A percentile compares a stretch with the other conserved stretches of the same genome.
Evolutionary conservation across 2,888 invertebrate genomes (phyloP).

Genomic region (Anorthoa munda): DNA sequence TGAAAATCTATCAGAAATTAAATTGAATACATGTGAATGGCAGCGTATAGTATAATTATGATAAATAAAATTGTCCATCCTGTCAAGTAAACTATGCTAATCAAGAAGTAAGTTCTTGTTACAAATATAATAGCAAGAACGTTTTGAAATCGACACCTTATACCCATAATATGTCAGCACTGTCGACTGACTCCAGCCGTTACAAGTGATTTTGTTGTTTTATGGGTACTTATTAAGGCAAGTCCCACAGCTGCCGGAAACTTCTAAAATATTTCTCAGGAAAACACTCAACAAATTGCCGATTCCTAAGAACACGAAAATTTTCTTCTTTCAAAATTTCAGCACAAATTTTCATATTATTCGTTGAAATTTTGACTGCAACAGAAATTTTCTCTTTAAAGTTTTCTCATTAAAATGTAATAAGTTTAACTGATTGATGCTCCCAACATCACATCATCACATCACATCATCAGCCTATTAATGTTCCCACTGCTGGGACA

Average conservation of each 20-base stretch:
- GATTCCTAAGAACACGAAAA: conserved; percentile 37
- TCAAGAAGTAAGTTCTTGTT: background rate
- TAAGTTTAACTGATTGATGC: conserved; percentile 28
- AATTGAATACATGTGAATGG: too few relatives aligned
- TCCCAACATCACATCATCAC: too few relatives aligned
- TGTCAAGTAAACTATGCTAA: background rate
- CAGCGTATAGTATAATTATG: too few relatives aligned
- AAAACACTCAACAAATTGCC: conserved; percentile 43
- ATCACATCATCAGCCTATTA: too few relatives aligned
- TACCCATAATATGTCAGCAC: background rate
- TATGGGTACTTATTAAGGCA: background rate
- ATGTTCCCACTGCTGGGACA: too few relatives aligned
- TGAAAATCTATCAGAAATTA: too few relatives aligned
- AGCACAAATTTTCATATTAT: conserved; percentile 56
- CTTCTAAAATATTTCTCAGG: conserved; percentile 23
- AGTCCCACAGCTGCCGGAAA: background rate
- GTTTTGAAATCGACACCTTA: background rate
- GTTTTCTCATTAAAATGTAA: conserved; percentile 56
- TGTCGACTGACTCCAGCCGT: too few relatives aligned
- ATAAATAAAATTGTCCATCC: background rate
- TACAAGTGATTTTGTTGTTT: background rate
- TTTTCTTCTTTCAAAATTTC: conserved; percentile 45
- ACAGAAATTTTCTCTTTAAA: conserved; percentile 26
- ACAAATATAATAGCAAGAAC: background rate
- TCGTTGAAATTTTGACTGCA: conserved; percentile 41